phyloP scores from a whole-genome alignment of 2,888 invertebrate species.

The Phragmatobia fuliginosa region DNA sequence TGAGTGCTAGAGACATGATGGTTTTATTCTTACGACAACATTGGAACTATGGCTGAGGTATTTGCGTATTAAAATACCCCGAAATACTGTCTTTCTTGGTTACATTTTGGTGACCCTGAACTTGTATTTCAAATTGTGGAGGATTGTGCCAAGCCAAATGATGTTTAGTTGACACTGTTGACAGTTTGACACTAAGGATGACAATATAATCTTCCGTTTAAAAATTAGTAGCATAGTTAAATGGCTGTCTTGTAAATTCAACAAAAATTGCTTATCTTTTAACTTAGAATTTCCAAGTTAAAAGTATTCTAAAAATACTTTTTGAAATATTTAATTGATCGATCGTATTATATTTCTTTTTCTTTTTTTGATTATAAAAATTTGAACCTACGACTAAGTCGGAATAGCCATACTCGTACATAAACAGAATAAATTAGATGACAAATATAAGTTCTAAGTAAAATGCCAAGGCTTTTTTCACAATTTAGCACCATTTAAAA shows the following conservation, averaged over 20 bases:
- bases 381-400: too few relatives aligned
- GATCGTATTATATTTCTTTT: background rate
- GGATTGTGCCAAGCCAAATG: background rate
- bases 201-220: background rate
- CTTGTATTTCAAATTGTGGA: slow-evolving; percentile 15
- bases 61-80: slow-evolving; percentile 51
- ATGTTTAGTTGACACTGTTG: background rate
- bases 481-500: background rate
- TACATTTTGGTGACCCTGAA: slow-evolving; percentile 48
- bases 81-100: slow-evolving; percentile 20
- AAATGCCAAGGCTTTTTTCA: background rate
- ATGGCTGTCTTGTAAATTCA: background rate
- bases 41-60: slow-evolving; percentile 25
- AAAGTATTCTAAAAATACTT: too few relatives aligned
- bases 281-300: too few relatives aligned
- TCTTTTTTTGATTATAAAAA: background rate
- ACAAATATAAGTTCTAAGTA: too few relatives aligned
- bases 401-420: too few relatives aligned
- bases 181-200: background rate
- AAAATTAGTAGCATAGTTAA: background rate
- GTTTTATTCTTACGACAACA: slow-evolving; percentile 20
- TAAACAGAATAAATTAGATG: too few relatives aligned
- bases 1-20: slow-evolving; percentile 31
- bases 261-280: too few relatives aligned
- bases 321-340: too few relatives aligned